phyloP scores from a whole-genome alignment of 64 coral and sea anemone genomes.

The Stichodactyla mertensii region DNA sequence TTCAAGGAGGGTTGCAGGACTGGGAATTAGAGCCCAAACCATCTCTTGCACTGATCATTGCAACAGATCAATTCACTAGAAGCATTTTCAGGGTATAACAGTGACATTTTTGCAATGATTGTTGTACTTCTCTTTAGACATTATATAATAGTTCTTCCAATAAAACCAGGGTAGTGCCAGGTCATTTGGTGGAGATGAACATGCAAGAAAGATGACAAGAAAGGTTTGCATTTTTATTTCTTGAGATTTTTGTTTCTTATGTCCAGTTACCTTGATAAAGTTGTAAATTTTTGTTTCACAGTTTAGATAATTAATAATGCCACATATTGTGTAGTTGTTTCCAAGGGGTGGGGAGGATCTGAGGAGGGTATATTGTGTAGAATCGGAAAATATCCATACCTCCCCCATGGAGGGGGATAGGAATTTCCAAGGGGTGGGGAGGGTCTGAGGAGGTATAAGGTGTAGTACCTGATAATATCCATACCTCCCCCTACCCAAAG shows the following conservation, averaged over 20 bases:
- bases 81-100: conserved; percentile 62
- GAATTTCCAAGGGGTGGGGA: no score
- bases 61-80: conserved; percentile 83
- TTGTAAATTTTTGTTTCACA: no score
- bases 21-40: conserved; percentile 83
- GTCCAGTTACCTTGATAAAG: not conserved
- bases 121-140: not conserved
- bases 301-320: no score
- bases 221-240: conserved; percentile 4
- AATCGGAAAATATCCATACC: no score
- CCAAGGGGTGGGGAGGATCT: no score
- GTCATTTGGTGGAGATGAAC: conserved; percentile 38
- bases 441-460: no score
- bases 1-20: conserved; percentile 60
- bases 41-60: conserved; percentile 63
- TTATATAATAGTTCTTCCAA: not conserved
- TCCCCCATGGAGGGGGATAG: no score
- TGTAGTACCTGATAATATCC: no score
- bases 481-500: no score
- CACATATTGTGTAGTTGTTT: no score
- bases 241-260: not conserved
- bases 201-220: conserved; percentile 19
- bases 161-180: conserved; percentile 25
- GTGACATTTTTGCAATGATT: not conserved
- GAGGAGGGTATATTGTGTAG: no score